These are phyloP conservation scores for Tupaia tana DNA, from an alignment of 2,113 vertebrate genomes.

Conservation along the genomic window DNA sequence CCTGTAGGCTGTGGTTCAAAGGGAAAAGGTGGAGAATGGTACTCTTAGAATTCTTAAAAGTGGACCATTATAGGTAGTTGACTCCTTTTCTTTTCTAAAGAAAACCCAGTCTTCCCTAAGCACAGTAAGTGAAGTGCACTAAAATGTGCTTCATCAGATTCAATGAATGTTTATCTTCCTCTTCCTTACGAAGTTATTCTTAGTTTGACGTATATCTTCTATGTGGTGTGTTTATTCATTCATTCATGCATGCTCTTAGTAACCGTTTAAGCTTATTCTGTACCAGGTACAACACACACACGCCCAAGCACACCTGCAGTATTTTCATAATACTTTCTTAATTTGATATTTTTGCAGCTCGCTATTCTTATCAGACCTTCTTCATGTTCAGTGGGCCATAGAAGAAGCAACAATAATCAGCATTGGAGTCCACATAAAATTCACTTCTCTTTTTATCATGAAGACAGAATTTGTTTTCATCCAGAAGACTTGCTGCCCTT, in stretches of 20 bases:
- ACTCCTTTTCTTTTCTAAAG: not conserved
- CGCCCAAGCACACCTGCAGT: not conserved
- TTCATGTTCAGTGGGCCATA: not conserved
- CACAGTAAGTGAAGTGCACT: not conserved
- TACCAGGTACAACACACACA: not conserved
- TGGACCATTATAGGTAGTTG: not conserved
- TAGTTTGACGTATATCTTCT: not conserved
- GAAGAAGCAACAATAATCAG: slow-evolving; percentile 19
- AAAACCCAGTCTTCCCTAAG: not conserved
- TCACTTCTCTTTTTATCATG: not conserved
- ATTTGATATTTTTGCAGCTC: not conserved
- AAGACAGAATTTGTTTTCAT: slow-evolving; percentile 39
- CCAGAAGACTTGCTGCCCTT: not conserved
- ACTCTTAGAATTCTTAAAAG: not conserved
- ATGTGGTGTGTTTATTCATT: not conserved
- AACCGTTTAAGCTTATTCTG: not conserved
- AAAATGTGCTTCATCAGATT: slow-evolving; percentile 12
- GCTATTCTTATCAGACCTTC: not conserved
- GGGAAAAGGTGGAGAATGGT: not conserved
- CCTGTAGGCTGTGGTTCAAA: not conserved
- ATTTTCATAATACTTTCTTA: not conserved
- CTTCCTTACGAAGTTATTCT: not conserved
- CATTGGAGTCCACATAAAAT: not conserved
- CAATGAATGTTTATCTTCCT: not conserved
- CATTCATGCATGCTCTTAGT: not conserved